Base-by-base conservation (phyloP, 2,888 invertebrate genomes). In the Andricus curvator region DNA sequence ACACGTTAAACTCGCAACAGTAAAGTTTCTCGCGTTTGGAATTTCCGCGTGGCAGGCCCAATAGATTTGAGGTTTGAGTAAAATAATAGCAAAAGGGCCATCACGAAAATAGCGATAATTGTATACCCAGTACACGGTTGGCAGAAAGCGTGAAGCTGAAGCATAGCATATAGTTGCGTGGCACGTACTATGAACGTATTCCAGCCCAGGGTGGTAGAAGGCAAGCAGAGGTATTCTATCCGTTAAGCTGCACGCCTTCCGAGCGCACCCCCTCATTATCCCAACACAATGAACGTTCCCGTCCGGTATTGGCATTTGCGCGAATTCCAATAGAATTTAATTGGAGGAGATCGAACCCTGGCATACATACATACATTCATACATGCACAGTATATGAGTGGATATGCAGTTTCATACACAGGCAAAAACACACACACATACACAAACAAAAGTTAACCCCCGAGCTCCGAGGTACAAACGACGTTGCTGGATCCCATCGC, bases 251-350 rank as follows among this genome's bases (percentile, higher is more conserved):
- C 82, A 87, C 85, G 87, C 86, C 88, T 88, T 88, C 84, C 89
- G 85, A 84, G 82, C 85, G 85, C 86, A 84, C 80, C 84, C 88
- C 85, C 89, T 91, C 91, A 91, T 91, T 92, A 92, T 90, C 87
- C 89, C 88, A 85, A 88, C 88, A 91, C 89, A 91, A 91, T 91
- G 91, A 90, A 86, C 87, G 88, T 84, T 85, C 85, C 85, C 87
- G 87, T 88, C 87, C 88, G 90, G 90, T 91, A 91, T 92, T 92
- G 91, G 91, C 90, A 90, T 91, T 91, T 88, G 87, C 88, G 88
- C 88, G 87, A 91, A 92, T 92, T 90, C 91, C 91, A 88, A 92
- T 91, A 88, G 91, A 91, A 92, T 92, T 91, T 91, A 92, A 92
- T 92, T 91, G 91, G 90, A 90, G 90, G 88, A 90, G 89, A 89